Conservation (phyloP, 1,140 invertebrate species). For the Achroia grisella region DNA sequence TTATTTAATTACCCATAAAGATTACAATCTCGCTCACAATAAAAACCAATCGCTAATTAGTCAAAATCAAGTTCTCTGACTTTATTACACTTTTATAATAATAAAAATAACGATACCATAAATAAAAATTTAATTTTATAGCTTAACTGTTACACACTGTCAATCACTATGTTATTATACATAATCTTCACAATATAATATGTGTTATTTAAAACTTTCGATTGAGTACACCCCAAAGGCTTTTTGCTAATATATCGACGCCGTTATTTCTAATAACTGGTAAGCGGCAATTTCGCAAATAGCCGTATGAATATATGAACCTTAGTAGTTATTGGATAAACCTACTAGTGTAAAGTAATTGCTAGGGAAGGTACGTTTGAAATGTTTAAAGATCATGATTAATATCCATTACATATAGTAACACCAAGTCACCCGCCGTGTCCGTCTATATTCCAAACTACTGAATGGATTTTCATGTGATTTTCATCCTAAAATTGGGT, state of each 20-base stretch:
- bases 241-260: slow-evolving; percentile 32
- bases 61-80: not conserved
- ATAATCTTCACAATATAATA: slow-evolving; percentile 29
- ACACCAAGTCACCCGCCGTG: too few species aligned
- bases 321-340: too few species aligned
- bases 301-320: slow-evolving; percentile 6
- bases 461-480: too few species aligned
- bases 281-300: slow-evolving; percentile 56
- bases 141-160: slow-evolving; percentile 16
- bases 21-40: too few species aligned
- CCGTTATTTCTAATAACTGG: slow-evolving; percentile 50
- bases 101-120: not conserved
- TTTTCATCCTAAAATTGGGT: too few species aligned
- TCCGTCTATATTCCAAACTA: too few species aligned
- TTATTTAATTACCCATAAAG: too few species aligned
- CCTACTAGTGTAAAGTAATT: too few species aligned
- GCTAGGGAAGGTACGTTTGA: too few species aligned
- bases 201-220: slow-evolving; percentile 38
- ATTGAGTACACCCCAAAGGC: slow-evolving; percentile 53
- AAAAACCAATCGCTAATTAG: not conserved
- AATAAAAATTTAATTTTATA: slow-evolving; percentile 17
- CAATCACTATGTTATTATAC: slow-evolving; percentile 42
- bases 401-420: too few species aligned
- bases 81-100: not conserved
- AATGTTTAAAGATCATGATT: too few species aligned